Conservation (phyloP, 1,140 invertebrate genomes). For the Drosophila leontia region DNA sequence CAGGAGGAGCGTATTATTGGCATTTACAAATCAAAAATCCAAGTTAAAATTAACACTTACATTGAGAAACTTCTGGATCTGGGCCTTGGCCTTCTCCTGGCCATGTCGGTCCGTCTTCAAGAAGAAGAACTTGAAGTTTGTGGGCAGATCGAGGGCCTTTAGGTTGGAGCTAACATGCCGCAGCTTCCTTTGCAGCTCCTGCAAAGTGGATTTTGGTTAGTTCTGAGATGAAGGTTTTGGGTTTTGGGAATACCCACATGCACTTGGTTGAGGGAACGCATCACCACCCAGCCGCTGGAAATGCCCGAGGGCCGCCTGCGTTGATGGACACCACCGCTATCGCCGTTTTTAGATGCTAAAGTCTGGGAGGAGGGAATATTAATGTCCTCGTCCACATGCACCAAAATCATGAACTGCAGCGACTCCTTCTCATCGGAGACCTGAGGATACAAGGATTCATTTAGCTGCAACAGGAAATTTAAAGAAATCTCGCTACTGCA, state of each 20-base stretch:
- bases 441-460: slow-evolving; percentile 74
- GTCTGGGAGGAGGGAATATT: slow-evolving; percentile 71
- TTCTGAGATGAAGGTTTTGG: not conserved
- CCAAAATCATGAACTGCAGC: slow-evolving; percentile 92
- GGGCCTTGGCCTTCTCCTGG: slow-evolving; percentile 92
- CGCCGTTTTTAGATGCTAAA: slow-evolving; percentile 43
- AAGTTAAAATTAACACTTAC: slow-evolving; percentile 85
- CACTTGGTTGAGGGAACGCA: slow-evolving; percentile 93
- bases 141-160: slow-evolving; percentile 92
- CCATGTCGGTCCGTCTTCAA: slow-evolving; percentile 91
- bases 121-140: slow-evolving; percentile 92
- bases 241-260: slow-evolving; percentile 84
- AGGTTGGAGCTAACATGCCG: slow-evolving; percentile 92
- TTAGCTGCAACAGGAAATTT: not conserved
- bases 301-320: slow-evolving; percentile 88
- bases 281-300: slow-evolving; percentile 93
- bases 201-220: slow-evolving; percentile 56
- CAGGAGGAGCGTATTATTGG: not conserved
- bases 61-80: slow-evolving; percentile 94
- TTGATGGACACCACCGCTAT: slow-evolving; percentile 21
- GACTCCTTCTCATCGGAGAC: slow-evolving; percentile 92
- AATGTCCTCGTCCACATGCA: slow-evolving; percentile 89
- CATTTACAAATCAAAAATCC: not conserved
- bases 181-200: slow-evolving; percentile 93
- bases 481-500: not conserved